These are phyloP conservation scores for Drosophila miranda DNA, from an alignment of 1,140 invertebrate genomes.

Conservation along the genomic window DNA sequence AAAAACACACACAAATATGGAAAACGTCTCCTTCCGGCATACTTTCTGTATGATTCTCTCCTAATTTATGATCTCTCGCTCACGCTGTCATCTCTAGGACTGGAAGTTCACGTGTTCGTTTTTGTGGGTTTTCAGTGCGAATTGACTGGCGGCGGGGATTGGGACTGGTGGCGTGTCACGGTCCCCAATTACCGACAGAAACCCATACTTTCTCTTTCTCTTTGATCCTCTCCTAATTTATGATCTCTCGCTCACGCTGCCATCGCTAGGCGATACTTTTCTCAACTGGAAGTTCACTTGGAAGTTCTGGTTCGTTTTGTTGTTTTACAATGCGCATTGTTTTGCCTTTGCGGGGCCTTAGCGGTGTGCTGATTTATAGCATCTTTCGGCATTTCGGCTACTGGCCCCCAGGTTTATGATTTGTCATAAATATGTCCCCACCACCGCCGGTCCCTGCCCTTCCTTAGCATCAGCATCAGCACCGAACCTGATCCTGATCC, in stretches of 20 bases:
- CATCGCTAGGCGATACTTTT: conserved; percentile 24
- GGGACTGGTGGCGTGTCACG: conserved; percentile 9
- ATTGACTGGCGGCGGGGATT: conserved; percentile 5
- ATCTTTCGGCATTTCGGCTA: conserved; percentile 60
- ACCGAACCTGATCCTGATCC: background rate
- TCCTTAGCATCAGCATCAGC: background rate
- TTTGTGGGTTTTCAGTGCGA: conserved; percentile 35
- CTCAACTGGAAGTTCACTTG: conserved; percentile 37
- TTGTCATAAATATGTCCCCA: conserved; percentile 78
- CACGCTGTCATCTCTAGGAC: no score
- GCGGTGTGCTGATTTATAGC: conserved; percentile 74
- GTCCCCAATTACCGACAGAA: no score
- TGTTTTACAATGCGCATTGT: conserved; percentile 76
- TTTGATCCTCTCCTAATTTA: conserved; percentile 1
- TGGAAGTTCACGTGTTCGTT: background rate
- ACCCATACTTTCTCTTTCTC: conserved; percentile 11
- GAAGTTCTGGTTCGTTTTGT: conserved; percentile 51
- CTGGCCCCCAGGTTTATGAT: conserved; percentile 67
- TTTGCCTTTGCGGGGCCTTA: conserved; percentile 18
- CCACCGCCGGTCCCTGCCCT: conserved; percentile 3
- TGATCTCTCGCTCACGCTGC: conserved; percentile 25
- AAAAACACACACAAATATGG: background rate
- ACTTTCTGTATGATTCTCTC: background rate
- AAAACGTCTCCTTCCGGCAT: background rate
- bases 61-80: no score